Conservation (phyloP, 2,113 vertebrate species). For the Microcebus jonahi region DNA sequence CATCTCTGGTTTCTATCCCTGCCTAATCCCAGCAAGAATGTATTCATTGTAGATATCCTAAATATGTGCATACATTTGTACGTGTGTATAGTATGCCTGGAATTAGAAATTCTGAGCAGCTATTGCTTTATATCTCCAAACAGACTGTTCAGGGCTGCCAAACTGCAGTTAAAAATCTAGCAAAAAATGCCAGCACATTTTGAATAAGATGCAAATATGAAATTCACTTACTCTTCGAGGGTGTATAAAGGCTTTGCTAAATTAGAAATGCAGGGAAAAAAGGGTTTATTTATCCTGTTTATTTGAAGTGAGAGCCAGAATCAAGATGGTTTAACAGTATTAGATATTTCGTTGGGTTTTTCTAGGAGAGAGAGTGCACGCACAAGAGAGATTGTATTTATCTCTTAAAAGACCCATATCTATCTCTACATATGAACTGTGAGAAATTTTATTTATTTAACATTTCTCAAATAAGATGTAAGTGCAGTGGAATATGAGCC, state of each 20-base stretch:
- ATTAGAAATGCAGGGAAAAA: slow-evolving; percentile 52
- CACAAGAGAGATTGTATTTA: background rate
- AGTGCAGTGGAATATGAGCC: background rate
- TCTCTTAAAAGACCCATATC: slow-evolving; percentile 14
- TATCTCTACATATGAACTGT: background rate
- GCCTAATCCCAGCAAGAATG: background rate
- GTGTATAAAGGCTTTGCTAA: slow-evolving; percentile 53
- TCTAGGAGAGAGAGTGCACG: background rate
- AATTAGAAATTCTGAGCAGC: slow-evolving; percentile 36
- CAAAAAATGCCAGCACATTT: slow-evolving; percentile 59
- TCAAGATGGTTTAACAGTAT: slow-evolving; percentile 51
- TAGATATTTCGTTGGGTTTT: slow-evolving; percentile 23
- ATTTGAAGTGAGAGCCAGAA: slow-evolving; percentile 65
- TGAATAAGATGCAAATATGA: slow-evolving; percentile 68
- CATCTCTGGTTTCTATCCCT: background rate
- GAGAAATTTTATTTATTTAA: background rate
- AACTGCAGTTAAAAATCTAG: slow-evolving; percentile 44
- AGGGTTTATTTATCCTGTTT: slow-evolving; percentile 58
- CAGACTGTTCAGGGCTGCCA: slow-evolving; percentile 31
- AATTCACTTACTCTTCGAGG: slow-evolving; percentile 49
- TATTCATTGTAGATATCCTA: background rate
- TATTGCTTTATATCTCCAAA: slow-evolving; percentile 28
- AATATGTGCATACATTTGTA: slow-evolving; percentile 6
- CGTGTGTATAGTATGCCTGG: background rate
- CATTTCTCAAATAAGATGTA: background rate